Evolutionary conservation across 2,797 vertebrate genomes (phyloP), one percentile per base, ranked within the genome.

Genomic region (Pterois miles): DNA sequence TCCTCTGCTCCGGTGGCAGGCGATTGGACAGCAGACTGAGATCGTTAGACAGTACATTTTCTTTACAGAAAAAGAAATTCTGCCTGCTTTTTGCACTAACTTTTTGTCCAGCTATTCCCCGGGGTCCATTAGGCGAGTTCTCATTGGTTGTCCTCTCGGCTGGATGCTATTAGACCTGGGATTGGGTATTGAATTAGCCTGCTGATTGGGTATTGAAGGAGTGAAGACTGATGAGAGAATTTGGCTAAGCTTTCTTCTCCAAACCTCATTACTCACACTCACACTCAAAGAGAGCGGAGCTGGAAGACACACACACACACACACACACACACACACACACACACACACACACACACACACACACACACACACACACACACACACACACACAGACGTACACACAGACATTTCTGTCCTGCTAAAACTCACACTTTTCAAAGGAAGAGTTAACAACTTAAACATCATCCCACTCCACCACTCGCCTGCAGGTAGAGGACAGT

Each of bases 121-220:
- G 11, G 76, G 87, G 86, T 85, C 81, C 88, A 84, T 87, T 86
- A 81, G 74, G 63, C 0, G 1, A 78, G 76, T 72, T 91, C 80
- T 88, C 81, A 88, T 91, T 92, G 93, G 91, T 74, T 78, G 86
- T 80, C 76, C 84, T 86, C 87, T 85, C 33, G 63, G 75, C 86
- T 89, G 86, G 65, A 86, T 79, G 84, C 88, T 91, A 91, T 94
- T 94, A 93, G 92, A 86, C 78, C 86, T 77, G 85, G 89, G 93
- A 93, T 94, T 94, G 93, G 91, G 88, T 94, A 93, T 94, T 85
- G 92, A 94, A 93, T 92, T 92, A 94, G 90, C 88, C 85, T 82
- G 88, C 89, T 94, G 93, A 94, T 94, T 94, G 91, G 89, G 86
- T 93, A 94, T 93, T 86, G 93, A 93, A 94, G 88, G 89, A 89